phyloP scores from a whole-genome alignment of 2,888 invertebrate species.

The Nomada ruficornis region DNA sequence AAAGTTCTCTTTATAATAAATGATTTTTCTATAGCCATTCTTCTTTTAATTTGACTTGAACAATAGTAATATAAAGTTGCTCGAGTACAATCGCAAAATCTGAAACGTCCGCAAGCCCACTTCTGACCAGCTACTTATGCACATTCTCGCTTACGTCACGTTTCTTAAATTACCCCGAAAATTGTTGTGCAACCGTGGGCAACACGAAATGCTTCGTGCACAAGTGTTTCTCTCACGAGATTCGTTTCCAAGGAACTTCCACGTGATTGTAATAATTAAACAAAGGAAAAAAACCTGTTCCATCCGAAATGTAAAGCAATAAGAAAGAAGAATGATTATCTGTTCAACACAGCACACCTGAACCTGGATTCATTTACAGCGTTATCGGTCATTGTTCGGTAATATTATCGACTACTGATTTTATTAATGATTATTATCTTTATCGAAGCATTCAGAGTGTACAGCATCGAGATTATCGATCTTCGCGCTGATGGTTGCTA shows the following conservation, averaged over 20 bases:
- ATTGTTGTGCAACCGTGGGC: no score
- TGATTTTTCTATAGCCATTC: no score
- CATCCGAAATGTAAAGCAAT: neutral
- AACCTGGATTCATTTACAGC: conserved; percentile 19
- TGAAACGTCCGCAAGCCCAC: no score
- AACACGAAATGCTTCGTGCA: no score
- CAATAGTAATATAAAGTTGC: no score
- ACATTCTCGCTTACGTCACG: neutral
- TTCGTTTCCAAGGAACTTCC: no score
- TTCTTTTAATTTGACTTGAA: no score
- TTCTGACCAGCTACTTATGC: no score
- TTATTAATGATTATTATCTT: conserved; percentile 38
- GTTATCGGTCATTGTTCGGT: conserved; percentile 47
- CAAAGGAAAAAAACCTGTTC: neutral
- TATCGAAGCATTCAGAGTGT: conserved; percentile 15
- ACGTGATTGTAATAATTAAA: neutral
- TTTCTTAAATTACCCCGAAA: neutral
- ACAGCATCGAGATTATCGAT: conserved; percentile 8
- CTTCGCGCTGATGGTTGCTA: neutral
- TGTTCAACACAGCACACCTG: neutral
- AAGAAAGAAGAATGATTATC: neutral
- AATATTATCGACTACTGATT: conserved; percentile 24
- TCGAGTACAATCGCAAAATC: no score
- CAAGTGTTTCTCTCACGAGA: no score
- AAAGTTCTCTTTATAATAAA: no score